Conservation (phyloP, 2,888 invertebrate genomes). For the Ormia ochracea region DNA sequence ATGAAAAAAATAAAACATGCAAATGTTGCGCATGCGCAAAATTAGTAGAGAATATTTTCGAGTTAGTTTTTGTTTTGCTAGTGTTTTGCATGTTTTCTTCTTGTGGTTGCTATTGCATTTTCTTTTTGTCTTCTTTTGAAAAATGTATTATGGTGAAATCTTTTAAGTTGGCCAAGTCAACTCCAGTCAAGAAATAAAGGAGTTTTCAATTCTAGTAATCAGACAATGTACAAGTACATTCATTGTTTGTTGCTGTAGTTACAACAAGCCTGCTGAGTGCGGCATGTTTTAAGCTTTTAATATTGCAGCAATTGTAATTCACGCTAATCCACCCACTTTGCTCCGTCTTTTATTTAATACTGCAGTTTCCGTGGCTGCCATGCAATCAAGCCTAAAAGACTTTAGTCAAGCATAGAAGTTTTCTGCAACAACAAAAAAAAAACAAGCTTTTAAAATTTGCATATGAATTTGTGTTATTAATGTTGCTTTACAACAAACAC, state of each 20-base stretch:
- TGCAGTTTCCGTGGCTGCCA: neutral
- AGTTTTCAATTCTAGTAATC: conserved; percentile 56
- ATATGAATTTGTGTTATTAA: conserved; percentile 66
- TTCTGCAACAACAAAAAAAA: neutral
- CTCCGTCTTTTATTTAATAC: neutral
- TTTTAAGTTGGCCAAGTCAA: conserved; percentile 26
- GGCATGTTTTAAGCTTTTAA: conserved; percentile 50
- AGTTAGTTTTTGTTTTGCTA: neutral
- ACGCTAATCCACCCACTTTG: conserved; percentile 66
- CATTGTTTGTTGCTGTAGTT: conserved; percentile 42
- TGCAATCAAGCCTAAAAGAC: conserved; percentile 42
- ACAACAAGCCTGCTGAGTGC: conserved; percentile 56
- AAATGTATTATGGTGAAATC: conserved; percentile 12
- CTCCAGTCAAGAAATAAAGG: conserved; percentile 33
- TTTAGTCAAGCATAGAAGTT: conserved; percentile 31
- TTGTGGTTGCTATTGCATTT: no score
- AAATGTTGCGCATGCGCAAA: conserved; percentile 60
- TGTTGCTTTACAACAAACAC: conserved; percentile 37
- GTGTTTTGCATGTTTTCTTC: conserved; percentile 15
- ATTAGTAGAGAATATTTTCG: conserved; percentile 36
- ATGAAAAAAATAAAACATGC: conserved; percentile 21
- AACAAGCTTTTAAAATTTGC: conserved; percentile 61
- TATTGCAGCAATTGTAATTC: conserved; percentile 65
- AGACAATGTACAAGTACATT: conserved; percentile 50
- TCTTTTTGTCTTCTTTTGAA: neutral